A percentile compares a stretch with the other conserved stretches of the same genome.
Evolutionary conservation across 2,113 vertebrate genomes (phyloP).

Genomic region (Tachysurus fulvidraco): DNA sequence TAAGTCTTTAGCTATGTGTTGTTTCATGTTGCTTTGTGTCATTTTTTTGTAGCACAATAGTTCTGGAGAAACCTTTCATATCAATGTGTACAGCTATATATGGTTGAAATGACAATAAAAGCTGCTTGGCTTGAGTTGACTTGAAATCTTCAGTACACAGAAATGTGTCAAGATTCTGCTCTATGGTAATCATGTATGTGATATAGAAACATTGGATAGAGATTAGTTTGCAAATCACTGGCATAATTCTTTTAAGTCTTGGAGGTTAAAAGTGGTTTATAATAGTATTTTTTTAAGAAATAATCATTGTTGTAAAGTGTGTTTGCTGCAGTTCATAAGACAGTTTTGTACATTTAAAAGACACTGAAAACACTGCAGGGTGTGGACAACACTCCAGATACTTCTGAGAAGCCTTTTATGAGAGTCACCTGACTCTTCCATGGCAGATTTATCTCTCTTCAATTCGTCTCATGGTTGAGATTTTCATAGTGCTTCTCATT

Average conservation of each 20-base stretch:
- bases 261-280: not conserved
- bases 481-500: not conserved
- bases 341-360: not conserved
- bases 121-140: no score
- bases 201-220: not conserved
- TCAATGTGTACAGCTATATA: no score
- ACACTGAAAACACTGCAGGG: slow-evolving; percentile 2
- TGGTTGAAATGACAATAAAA: no score
- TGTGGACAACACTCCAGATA: slow-evolving; percentile 19
- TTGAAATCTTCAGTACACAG: not conserved
- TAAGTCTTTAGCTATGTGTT: no score
- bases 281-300: not conserved
- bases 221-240: not conserved
- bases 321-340: not conserved
- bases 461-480: no score
- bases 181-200: not conserved
- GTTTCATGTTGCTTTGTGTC: no score
- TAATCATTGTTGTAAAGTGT: not conserved
- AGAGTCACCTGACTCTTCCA: slow-evolving; percentile 5
- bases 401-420: slow-evolving; percentile 12
- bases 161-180: not conserved
- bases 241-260: not conserved
- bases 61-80: no score
- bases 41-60: no score
- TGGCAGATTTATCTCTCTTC: slow-evolving; percentile 6